Conservation (phyloP, 1,140 invertebrate genomes). For the Magallana angulata region DNA sequence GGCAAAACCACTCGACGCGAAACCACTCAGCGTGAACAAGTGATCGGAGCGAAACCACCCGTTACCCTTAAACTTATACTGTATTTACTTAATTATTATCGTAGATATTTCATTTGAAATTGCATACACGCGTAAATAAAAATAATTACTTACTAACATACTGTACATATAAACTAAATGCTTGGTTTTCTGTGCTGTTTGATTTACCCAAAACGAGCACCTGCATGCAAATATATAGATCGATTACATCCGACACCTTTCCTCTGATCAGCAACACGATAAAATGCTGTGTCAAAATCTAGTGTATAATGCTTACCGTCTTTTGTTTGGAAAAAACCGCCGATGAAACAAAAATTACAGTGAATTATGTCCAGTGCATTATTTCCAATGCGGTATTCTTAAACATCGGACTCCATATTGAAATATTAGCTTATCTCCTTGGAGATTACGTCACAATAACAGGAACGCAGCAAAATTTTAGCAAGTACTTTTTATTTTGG, state of each 20-base stretch:
- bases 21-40: too few relatives aligned
- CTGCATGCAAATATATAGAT: neutral
- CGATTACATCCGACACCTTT: neutral
- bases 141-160: neutral
- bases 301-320: neutral
- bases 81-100: neutral
- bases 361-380: neutral
- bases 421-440: constrained; percentile 65
- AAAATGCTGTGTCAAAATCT: neutral
- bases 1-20: too few relatives aligned
- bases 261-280: neutral
- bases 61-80: too few relatives aligned
- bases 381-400: neutral
- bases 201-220: neutral
- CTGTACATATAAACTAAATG: neutral
- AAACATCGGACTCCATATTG: constrained; percentile 55
- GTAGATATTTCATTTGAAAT: neutral
- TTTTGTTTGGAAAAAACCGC: neutral
- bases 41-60: too few relatives aligned
- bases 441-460: constrained; percentile 56
- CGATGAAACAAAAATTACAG: neutral
- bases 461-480: neutral
- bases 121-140: neutral
- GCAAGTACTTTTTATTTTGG: neutral
- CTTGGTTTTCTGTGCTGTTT: neutral